Conservation (phyloP, 1,140 invertebrate species). For the Vanessa atalanta region DNA sequence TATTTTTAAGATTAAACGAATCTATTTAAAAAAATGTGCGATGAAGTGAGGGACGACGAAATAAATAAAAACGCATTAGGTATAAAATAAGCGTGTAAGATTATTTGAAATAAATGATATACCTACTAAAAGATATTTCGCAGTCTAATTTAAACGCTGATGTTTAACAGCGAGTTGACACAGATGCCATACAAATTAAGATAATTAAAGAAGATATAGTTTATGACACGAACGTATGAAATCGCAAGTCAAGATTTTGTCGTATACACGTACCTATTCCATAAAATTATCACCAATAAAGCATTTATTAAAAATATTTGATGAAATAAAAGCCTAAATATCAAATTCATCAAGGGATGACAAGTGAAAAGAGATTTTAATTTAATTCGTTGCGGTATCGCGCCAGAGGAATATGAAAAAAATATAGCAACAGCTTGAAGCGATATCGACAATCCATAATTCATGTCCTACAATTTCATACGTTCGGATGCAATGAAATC, state of each 20-base stretch:
- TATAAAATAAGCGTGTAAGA: too few relatives aligned
- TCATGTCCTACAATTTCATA: conserved; percentile 81
- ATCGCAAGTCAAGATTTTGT: neutral
- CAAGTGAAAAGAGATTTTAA: conserved; percentile 81
- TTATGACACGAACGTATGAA: neutral
- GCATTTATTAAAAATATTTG: neutral
- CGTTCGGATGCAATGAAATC: conserved; percentile 50
- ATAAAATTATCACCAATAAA: neutral
- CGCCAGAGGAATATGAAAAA: conserved; percentile 72
- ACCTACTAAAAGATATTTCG: too few relatives aligned
- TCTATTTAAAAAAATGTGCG: too few relatives aligned
- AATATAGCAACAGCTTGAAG: conserved; percentile 79
- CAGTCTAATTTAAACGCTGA: neutral
- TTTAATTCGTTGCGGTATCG: conserved; percentile 80
- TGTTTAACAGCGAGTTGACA: neutral
- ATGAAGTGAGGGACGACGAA: too few relatives aligned
- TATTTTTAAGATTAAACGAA: too few relatives aligned
- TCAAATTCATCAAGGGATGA: conserved; percentile 75
- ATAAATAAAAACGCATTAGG: too few relatives aligned
- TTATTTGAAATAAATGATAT: too few relatives aligned
- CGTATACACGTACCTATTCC: neutral
- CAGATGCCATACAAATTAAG: neutral
- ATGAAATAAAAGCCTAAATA: conserved; percentile 19
- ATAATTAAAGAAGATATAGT: conserved; percentile 1
- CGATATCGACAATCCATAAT: conserved; percentile 81